Percentiles rank a stretch among this genome's conserved stretches.
Evolutionary conservation across 2,888 invertebrate genomes (phyloP).

Genomic region (Ochropacha duplaris): DNA sequence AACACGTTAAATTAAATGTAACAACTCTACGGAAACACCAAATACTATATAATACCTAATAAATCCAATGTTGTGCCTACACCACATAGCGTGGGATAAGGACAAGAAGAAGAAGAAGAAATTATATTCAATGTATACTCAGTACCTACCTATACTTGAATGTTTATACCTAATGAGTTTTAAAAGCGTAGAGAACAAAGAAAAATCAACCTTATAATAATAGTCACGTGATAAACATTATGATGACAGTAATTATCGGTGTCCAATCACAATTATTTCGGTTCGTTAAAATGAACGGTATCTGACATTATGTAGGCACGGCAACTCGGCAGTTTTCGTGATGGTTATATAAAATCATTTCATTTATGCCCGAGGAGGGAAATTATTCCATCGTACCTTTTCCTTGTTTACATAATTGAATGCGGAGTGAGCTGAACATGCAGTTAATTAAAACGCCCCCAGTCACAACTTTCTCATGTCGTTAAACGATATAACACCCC

Average conservation of each 20-base stretch:
- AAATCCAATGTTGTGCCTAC: not conserved
- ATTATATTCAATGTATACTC: too few relatives aligned
- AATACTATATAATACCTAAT: not conserved
- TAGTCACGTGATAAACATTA: not conserved
- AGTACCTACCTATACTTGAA: too few relatives aligned
- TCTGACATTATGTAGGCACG: not conserved
- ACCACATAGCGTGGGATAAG: too few relatives aligned
- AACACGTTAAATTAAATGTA: not conserved
- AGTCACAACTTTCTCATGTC: slow-evolving; percentile 17
- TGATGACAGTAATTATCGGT: slow-evolving; percentile 4
- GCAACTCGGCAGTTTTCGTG: slow-evolving; percentile 6
- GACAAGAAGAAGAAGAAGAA: too few relatives aligned
- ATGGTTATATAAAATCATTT: slow-evolving; percentile 16
- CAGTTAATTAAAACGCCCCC: slow-evolving; percentile 28
- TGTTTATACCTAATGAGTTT: too few relatives aligned
- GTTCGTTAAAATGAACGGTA: slow-evolving; percentile 4
- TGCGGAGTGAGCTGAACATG: slow-evolving; percentile 23
- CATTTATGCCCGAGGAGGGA: slow-evolving; percentile 13
- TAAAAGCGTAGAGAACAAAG: not conserved
- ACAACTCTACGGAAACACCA: not conserved
- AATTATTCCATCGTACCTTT: slow-evolving; percentile 22
- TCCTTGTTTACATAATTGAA: slow-evolving; percentile 32
- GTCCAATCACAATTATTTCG: slow-evolving; percentile 5
- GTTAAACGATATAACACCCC: not conserved
- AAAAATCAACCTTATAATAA: too few relatives aligned